Percentiles rank a stretch among this genome's conserved stretches.
These are phyloP conservation scores for Ciconia boyciana DNA, from an alignment of 2,113 vertebrate genomes.

Conservation along the genomic window DNA sequence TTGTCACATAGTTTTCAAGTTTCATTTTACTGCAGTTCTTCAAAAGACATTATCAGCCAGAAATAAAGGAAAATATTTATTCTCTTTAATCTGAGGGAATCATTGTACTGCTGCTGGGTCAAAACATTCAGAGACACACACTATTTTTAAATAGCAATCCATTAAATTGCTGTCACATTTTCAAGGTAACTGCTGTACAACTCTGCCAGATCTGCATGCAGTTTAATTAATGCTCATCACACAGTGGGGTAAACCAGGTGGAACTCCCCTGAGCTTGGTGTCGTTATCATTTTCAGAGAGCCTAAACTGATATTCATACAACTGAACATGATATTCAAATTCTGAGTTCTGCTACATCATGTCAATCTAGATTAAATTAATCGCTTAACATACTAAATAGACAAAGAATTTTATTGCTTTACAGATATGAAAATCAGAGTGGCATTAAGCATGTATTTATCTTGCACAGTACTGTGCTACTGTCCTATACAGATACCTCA, in stretches of 20 bases:
- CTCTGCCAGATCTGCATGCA: neutral
- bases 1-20: neutral
- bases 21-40: neutral
- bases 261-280: neutral
- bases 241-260: neutral
- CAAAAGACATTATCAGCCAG: neutral
- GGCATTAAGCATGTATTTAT: neutral
- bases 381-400: neutral
- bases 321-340: neutral
- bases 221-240: neutral
- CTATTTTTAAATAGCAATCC: neutral
- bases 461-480: neutral
- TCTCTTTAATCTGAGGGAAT: neutral
- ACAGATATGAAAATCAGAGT: neutral
- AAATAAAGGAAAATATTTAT: neutral
- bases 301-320: neutral
- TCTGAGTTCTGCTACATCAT: neutral
- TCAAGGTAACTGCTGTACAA: neutral
- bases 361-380: neutral
- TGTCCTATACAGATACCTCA: neutral
- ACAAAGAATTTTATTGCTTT: neutral
- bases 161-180: neutral
- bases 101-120: neutral
- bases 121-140: neutral
- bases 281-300: neutral